phyloP scores from a whole-genome alignment of 2,888 invertebrate species.

The Pyrochroa serraticornis region DNA sequence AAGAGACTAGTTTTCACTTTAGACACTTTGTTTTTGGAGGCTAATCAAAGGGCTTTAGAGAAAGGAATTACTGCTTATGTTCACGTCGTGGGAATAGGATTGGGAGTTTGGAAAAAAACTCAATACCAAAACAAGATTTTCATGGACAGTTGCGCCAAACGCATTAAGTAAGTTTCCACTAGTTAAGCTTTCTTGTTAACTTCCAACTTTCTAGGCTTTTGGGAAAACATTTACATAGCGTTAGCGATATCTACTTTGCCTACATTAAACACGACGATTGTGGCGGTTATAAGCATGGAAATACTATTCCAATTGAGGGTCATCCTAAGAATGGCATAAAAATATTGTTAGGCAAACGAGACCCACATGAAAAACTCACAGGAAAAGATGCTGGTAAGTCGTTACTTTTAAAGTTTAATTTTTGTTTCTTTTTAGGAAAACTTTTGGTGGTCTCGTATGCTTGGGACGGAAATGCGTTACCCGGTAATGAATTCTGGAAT shows the following conservation, averaged over 20 bases:
- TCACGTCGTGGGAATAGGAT: slow-evolving; percentile 71
- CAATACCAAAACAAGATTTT: slow-evolving; percentile 69
- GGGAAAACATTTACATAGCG: slow-evolving; percentile 57
- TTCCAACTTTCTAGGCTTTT: slow-evolving; percentile 49
- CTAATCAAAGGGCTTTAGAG: slow-evolving; percentile 63
- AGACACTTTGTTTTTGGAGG: slow-evolving; percentile 68
- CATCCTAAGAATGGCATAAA: slow-evolving; percentile 49
- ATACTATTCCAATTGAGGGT: slow-evolving; percentile 36
- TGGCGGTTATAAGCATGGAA: slow-evolving; percentile 59
- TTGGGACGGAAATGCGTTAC: slow-evolving; percentile 75
- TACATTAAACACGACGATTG: slow-evolving; percentile 62
- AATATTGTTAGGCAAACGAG: slow-evolving; percentile 61
- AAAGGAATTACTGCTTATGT: slow-evolving; percentile 64
- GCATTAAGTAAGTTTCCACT: slow-evolving; percentile 59
- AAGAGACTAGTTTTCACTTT: slow-evolving; percentile 64
- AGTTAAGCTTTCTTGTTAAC: slow-evolving; percentile 32
- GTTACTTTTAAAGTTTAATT: slow-evolving; percentile 8
- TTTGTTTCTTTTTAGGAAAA: slow-evolving; percentile 45
- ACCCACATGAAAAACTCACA: slow-evolving; percentile 63
- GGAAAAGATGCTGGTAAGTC: slow-evolving; percentile 55
- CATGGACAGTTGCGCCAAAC: slow-evolving; percentile 66
- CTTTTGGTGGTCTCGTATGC: slow-evolving; percentile 71
- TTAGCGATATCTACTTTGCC: slow-evolving; percentile 71
- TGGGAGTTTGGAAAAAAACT: slow-evolving; percentile 73
- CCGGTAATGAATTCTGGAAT: slow-evolving; percentile 76